These are phyloP conservation scores for Drosophila subsilvestris DNA, from an alignment of 2,888 invertebrate species.

Conservation along the genomic window DNA sequence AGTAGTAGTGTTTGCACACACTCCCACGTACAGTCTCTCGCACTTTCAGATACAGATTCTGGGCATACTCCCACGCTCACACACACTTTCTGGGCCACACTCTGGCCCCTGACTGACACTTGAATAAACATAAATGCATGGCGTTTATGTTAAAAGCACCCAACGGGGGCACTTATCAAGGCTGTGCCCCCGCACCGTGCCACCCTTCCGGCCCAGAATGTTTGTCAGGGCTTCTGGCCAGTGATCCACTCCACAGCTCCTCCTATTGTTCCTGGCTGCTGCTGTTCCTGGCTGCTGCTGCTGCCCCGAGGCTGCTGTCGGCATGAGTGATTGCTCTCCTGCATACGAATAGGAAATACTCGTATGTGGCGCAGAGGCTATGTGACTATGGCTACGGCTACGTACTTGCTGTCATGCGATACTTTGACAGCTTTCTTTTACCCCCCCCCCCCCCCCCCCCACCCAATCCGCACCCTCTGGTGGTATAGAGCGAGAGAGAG, in stretches of 20 bases:
- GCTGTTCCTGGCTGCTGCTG: not conserved
- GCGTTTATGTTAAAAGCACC: conserved; percentile 70
- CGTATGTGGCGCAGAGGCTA: conserved; percentile 20
- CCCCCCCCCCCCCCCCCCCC: not conserved
- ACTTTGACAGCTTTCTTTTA: conserved; percentile 76
- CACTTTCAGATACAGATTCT: conserved; percentile 8
- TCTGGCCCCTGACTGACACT: conserved; percentile 54
- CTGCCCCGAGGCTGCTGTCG: conserved; percentile 37
- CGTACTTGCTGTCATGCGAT: conserved; percentile 66
- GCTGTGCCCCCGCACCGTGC: not conserved
- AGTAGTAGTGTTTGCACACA: conserved; percentile 50
- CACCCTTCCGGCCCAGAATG: conserved; percentile 15
- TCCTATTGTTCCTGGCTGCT: conserved; percentile 4
- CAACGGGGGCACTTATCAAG: conserved; percentile 71
- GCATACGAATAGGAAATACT: conserved; percentile 41
- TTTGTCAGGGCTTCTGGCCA: conserved; percentile 24
- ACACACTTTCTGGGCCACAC: conserved; percentile 9
- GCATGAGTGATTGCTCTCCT: conserved; percentile 68
- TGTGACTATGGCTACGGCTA: conserved; percentile 10
- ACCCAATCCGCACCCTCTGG: too few species aligned
- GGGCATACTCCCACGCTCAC: conserved; percentile 32
- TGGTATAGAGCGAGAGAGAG: not conserved
- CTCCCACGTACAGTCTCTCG: conserved; percentile 26
- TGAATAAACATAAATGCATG: conserved; percentile 75
- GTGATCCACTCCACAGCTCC: not conserved